phyloP scores from a whole-genome alignment of 1,140 invertebrate genomes.

The Bombus pyrosoma region DNA sequence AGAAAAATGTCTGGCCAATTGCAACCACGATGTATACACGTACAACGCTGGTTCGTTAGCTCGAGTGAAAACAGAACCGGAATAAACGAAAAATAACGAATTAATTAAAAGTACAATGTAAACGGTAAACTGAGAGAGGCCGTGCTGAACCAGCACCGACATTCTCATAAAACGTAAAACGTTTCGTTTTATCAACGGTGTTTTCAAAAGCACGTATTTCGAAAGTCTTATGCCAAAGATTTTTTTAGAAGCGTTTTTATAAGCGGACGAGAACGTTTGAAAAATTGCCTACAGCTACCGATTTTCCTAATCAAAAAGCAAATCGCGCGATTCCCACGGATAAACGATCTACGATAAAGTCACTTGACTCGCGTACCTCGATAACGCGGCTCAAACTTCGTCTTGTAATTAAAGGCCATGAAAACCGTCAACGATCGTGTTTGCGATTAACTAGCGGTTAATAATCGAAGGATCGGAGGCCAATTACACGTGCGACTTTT shows the following conservation, averaged over 20 bases:
- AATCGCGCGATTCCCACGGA: background rate
- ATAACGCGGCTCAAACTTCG: background rate
- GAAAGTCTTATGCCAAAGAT: background rate
- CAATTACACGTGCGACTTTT: background rate
- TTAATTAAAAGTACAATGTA: conserved; percentile 1
- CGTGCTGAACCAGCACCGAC: background rate
- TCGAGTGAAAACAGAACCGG: background rate
- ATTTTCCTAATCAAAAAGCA: background rate
- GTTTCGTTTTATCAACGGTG: background rate
- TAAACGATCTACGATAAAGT: background rate
- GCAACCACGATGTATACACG: background rate
- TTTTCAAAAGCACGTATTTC: background rate
- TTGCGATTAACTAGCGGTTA: conserved; percentile 7
- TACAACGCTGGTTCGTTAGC: background rate
- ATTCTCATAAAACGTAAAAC: background rate
- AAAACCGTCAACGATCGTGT: background rate
- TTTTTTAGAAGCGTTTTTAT: too few species aligned
- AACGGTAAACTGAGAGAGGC: background rate
- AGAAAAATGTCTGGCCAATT: background rate
- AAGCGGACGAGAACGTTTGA: too few species aligned
- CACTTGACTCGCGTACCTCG: background rate
- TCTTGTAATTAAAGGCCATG: background rate
- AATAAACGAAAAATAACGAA: conserved; percentile 11
- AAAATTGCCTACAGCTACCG: too few species aligned
- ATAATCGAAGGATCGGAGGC: background rate